Percentiles rank a stretch among this genome's conserved stretches.
Conservation (phyloP, 2,113 vertebrate species). For the Neodon shergylaensis region DNA sequence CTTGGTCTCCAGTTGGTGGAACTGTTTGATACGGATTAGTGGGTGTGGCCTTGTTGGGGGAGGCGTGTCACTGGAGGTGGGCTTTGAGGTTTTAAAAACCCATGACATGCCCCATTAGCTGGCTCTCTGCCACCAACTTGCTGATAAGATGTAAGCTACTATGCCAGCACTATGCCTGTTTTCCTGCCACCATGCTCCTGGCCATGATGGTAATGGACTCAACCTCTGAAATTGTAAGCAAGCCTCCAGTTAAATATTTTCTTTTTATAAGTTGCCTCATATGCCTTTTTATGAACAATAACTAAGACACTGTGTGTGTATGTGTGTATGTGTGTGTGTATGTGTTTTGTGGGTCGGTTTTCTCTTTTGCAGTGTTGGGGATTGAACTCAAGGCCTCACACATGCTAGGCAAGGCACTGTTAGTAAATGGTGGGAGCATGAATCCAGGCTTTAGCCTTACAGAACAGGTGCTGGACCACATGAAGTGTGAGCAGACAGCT, state of each 20-base stretch:
- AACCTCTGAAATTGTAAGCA: background rate
- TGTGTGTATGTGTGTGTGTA: too few species aligned
- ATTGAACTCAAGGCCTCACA: too few species aligned
- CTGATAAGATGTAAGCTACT: background rate
- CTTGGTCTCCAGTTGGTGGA: background rate
- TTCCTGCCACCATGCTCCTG: background rate
- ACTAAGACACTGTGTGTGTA: background rate
- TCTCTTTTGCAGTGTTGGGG: background rate
- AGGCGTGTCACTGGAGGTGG: background rate
- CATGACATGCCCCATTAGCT: background rate
- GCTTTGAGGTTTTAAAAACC: background rate
- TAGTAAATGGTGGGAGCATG: background rate
- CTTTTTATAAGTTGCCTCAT: background rate
- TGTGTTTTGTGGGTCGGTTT: background rate
- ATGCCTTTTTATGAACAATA: background rate
- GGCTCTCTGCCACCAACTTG: background rate
- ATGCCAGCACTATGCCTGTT: background rate
- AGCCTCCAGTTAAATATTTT: background rate
- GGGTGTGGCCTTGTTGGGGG: background rate
- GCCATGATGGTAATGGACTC: background rate
- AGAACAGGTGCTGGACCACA: accelerated
- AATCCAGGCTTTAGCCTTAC: background rate
- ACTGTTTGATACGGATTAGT: background rate
- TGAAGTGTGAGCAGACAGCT: background rate
- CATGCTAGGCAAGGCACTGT: background rate